Conservation (phyloP, 2,797 vertebrate species). For the Sternarchorhynchus goeldii region DNA sequence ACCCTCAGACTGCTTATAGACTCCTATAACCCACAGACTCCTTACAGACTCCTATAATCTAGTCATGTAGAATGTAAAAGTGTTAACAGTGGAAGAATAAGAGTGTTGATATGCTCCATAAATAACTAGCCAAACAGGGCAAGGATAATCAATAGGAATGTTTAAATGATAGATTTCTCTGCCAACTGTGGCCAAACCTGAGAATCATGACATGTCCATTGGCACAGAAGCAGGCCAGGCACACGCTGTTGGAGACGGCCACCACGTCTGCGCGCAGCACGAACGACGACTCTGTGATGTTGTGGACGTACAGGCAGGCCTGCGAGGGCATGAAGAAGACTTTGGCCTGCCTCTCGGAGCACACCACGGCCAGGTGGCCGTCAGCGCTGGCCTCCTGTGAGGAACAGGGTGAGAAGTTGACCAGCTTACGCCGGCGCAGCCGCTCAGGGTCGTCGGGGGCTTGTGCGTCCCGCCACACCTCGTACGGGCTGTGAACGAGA, state of each 20-base stretch:
- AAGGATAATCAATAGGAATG: no score
- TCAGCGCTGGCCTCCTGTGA: constrained; percentile 87
- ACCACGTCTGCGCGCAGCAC: constrained; percentile 91
- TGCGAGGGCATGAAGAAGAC: constrained; percentile 96
- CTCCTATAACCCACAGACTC: no score
- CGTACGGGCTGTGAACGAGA: constrained; percentile 85
- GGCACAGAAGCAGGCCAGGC: constrained; percentile 96
- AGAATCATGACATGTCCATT: constrained; percentile 97
- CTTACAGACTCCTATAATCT: no score
- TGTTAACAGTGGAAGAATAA: no score
- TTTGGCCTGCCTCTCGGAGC: constrained; percentile 98
- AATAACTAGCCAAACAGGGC: no score
- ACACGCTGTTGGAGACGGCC: constrained; percentile 87
- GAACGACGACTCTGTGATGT: constrained; percentile 98
- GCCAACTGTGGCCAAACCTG: constrained; percentile 76
- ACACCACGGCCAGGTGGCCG: constrained; percentile 91
- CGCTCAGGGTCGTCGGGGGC: constrained; percentile 84
- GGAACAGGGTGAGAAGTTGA: constrained; percentile 86
- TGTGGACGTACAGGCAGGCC: constrained; percentile 94
- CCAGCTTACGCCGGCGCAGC: constrained; percentile 84
- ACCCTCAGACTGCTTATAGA: no score
- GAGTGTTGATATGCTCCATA: no score
- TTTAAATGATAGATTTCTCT: no score
- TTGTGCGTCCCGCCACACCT: constrained; percentile 91
- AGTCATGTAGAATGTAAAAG: no score